These are phyloP conservation scores for Allophyes oxyacanthae DNA, from an alignment of 2,888 invertebrate species.

Conservation along the genomic window DNA sequence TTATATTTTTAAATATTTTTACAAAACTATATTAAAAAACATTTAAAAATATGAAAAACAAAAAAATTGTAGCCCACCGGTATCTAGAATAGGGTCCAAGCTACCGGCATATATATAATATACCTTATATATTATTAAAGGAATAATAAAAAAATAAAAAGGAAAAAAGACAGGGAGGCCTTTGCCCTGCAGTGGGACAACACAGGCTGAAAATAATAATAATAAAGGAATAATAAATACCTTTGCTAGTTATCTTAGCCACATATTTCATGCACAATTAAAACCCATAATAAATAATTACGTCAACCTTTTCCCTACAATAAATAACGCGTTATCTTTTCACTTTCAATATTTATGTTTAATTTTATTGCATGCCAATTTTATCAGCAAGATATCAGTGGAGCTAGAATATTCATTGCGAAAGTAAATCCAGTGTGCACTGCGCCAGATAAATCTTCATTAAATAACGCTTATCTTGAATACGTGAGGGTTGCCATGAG, in stretches of 20 bases:
- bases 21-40: no score
- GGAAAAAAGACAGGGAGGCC: no score
- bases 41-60: no score
- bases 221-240: no score
- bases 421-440: slow-evolving; percentile 67
- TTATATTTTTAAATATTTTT: no score
- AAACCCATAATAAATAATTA: slow-evolving; percentile 17
- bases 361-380: slow-evolving; percentile 62
- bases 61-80: no score
- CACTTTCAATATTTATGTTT: slow-evolving; percentile 20
- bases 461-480: slow-evolving; percentile 72
- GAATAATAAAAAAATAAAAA: no score
- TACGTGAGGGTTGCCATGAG: slow-evolving; percentile 48
- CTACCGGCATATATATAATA: no score
- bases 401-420: slow-evolving; percentile 67
- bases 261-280: slow-evolving; percentile 4
- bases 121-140: no score
- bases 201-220: no score
- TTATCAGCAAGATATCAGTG: slow-evolving; percentile 58
- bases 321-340: slow-evolving; percentile 13
- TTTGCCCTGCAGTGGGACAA: no score
- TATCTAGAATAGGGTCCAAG: no score
- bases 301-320: slow-evolving; percentile 2
- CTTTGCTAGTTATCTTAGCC: slow-evolving; percentile 20
- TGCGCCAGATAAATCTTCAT: slow-evolving; percentile 71